Conservation (phyloP, 92 coral and sea anemone genomes). For the Bergia sp. region DNA sequence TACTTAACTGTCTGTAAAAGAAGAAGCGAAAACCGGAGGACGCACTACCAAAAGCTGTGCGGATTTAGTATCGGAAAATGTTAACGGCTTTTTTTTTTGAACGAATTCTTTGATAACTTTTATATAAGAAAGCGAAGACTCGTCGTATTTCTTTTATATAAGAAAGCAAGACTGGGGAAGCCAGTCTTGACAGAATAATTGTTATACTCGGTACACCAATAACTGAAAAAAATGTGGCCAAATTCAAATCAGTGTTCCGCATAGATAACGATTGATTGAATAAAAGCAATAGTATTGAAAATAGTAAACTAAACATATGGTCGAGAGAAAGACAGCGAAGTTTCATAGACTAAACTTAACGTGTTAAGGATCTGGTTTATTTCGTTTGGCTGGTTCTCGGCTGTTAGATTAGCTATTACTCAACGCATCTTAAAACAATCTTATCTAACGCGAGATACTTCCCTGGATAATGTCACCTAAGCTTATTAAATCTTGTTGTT, state of each 20-base stretch:
- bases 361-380: not conserved
- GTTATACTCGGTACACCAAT: no score
- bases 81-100: no score
- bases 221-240: no score
- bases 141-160: no score
- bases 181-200: no score
- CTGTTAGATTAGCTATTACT: not conserved
- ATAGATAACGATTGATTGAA: not conserved
- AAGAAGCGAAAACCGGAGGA: not conserved
- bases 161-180: no score
- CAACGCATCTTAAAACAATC: not conserved
- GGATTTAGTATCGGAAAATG: not conserved
- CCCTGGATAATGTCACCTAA: not conserved
- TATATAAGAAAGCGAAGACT: no score
- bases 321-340: not conserved
- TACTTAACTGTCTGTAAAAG: not conserved
- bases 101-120: no score
- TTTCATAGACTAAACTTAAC: not conserved
- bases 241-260: not conserved
- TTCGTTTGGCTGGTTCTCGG: not conserved
- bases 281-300: no score
- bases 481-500: not conserved
- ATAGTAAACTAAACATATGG: not conserved
- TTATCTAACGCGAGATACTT: not conserved
- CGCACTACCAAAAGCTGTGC: not conserved